phyloP scores from a whole-genome alignment of 2,888 invertebrate species.

The Eupithecia subfuscata region DNA sequence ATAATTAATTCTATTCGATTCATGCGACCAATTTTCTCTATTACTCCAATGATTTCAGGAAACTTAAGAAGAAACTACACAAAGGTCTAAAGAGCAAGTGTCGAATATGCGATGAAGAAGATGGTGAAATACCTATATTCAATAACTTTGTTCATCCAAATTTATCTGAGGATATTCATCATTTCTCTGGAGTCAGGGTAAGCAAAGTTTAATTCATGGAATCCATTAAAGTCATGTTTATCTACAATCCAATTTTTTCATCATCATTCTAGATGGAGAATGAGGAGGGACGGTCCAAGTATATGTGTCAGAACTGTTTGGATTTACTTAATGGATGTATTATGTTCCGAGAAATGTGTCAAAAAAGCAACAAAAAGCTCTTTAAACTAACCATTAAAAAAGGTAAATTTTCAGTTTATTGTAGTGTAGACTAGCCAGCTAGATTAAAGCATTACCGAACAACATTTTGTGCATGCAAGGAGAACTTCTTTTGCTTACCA shows the following conservation, averaged over 20 bases:
- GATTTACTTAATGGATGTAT: slow-evolving; percentile 75
- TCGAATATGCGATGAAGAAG: slow-evolving; percentile 38
- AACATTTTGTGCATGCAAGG: background rate
- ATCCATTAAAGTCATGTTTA: background rate
- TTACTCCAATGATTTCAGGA: slow-evolving; percentile 47
- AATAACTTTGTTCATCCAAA: slow-evolving; percentile 65
- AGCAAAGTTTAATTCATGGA: slow-evolving; percentile 41
- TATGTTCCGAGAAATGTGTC: slow-evolving; percentile 73
- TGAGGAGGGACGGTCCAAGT: slow-evolving; percentile 63
- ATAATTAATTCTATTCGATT: background rate
- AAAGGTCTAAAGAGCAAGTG: background rate
- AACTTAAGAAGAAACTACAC: slow-evolving; percentile 7
- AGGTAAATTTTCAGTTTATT: slow-evolving; percentile 55
- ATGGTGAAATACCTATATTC: slow-evolving; percentile 72
- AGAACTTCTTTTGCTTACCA: background rate
- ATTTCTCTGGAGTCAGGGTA: slow-evolving; percentile 72
- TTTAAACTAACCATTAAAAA: slow-evolving; percentile 63
- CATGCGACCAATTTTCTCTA: background rate
- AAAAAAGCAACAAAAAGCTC: slow-evolving; percentile 61
- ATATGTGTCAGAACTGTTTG: slow-evolving; percentile 72
- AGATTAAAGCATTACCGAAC: background rate
- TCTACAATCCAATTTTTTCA: background rate
- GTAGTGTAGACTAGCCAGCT: background rate
- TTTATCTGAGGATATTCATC: slow-evolving; percentile 69
- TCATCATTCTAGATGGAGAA: slow-evolving; percentile 58